phyloP scores from a whole-genome alignment of 2,888 invertebrate species.

The Pyrochroa serraticornis region DNA sequence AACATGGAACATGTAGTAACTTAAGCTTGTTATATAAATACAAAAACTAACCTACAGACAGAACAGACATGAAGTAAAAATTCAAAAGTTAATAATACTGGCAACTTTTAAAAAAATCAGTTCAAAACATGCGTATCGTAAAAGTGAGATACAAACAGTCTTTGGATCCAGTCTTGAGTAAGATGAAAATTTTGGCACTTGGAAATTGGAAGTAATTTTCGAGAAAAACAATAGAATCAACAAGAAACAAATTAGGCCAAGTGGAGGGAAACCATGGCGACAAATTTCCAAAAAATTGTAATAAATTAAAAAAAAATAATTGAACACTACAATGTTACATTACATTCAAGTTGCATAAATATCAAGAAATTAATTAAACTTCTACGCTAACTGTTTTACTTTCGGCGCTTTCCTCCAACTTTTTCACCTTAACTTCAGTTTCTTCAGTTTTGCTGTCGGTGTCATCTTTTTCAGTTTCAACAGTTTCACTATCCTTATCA shows the following conservation, averaged over 20 bases:
- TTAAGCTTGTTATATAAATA: no score
- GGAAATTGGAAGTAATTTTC: slow-evolving; percentile 2
- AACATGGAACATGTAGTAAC: not conserved
- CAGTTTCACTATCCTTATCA: slow-evolving; percentile 29
- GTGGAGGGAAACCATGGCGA: slow-evolving; percentile 6
- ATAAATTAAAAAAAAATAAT: slow-evolving; percentile 28
- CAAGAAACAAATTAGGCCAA: slow-evolving; percentile 5
- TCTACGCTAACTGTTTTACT: slow-evolving; percentile 42
- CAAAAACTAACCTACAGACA: not conserved
- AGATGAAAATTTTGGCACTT: slow-evolving; percentile 39
- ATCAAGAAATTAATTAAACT: slow-evolving; percentile 36
- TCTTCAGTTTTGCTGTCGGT: slow-evolving; percentile 3
- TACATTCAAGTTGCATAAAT: slow-evolving; percentile 35
- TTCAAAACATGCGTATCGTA: slow-evolving; percentile 25
- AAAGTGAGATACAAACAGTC: slow-evolving; percentile 33
- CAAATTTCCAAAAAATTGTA: slow-evolving; percentile 20
- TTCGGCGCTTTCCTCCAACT: slow-evolving; percentile 55
- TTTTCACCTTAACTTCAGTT: slow-evolving; percentile 64
- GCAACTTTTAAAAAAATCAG: slow-evolving; percentile 15
- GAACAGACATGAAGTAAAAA: not conserved
- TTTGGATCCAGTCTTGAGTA: slow-evolving; percentile 35
- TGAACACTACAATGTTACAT: slow-evolving; percentile 40
- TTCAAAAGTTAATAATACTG: slow-evolving; percentile 1
- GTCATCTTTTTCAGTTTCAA: slow-evolving; percentile 27
- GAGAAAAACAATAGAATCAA: slow-evolving; percentile 4